Base-by-base conservation (phyloP, 2,797 vertebrate species). In the Triplophysa yarkandensis region DNA sequence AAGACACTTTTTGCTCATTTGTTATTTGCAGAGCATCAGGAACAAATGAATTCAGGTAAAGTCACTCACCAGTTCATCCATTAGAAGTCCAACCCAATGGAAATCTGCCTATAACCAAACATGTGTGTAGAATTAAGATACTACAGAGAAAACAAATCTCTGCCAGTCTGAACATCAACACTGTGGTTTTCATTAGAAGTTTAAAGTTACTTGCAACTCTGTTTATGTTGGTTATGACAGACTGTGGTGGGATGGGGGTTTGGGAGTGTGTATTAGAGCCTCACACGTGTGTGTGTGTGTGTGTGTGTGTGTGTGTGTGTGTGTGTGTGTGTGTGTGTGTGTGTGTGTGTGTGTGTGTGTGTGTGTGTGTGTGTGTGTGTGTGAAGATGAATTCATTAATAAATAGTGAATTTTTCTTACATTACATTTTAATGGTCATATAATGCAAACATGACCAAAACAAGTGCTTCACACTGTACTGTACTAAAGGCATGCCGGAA, bases 131-230 rank as follows among this genome's bases (percentile, higher is more conserved):
- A 55, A 65, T 55, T 57, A 58, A 50, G 44, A 57, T 55, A 65
- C 50, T 44, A 36, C 32, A 55, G 50, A 39, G 61, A 65, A 50
- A 65, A 74, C 34, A 74, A 65, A 65, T 74, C 48, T 25, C 16
- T 64, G 48, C 48, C 36, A 74, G 48, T 28, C 36, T 64, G 36
- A 55, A 62, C 46, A 36, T 65, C 62, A 65, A 44, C 62, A 32
- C 41, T 70, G 74, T n/a, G 67, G 60, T 41, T 71, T 70, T 76
- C 46, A 67, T 72, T 46, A 71, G 23, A 72, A 71, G 44, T 50
- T 71, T 70, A 41, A 67, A 44, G 46, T 67, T 54, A 54, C 62
- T 41, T 67, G 54, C 25, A 23, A 28, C 46, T 54, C 32, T 68
- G 43, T 63, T 67, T 71, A 32, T 44, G 61, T 34, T 74, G 63